These are phyloP conservation scores for Euplexia lucipara DNA, from an alignment of 2,888 invertebrate genomes.

Conservation along the genomic window DNA sequence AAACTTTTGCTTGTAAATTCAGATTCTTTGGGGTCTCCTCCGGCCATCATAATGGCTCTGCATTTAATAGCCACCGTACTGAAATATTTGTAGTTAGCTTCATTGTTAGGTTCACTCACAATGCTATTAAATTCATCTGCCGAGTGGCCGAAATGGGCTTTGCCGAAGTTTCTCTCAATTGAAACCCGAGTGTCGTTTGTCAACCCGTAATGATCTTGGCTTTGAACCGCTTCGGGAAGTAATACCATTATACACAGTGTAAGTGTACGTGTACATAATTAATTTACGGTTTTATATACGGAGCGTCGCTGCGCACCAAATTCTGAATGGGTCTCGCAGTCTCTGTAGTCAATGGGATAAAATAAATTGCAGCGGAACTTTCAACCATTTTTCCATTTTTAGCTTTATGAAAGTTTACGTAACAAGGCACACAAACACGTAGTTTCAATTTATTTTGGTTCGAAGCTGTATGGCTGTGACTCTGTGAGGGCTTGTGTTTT, in stretches of 20 bases:
- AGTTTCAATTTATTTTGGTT: constrained; percentile 28
- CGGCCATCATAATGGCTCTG: constrained; percentile 45
- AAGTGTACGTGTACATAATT: constrained; percentile 55
- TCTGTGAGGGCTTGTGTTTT: background rate
- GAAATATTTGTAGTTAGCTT: constrained; percentile 59
- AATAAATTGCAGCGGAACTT: constrained; percentile 39
- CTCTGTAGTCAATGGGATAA: constrained; percentile 42
- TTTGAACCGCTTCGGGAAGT: constrained; percentile 65
- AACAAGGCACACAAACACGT: constrained; percentile 18
- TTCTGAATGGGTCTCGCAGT: constrained; percentile 48
- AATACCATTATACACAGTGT: constrained; percentile 53
- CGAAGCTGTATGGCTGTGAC: background rate
- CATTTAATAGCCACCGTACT: constrained; percentile 45
- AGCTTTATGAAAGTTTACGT: constrained; percentile 30
- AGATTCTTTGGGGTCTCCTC: constrained; percentile 28
- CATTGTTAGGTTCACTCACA: constrained; percentile 70
- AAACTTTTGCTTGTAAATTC: constrained; percentile 51
- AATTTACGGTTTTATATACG: constrained; percentile 63
- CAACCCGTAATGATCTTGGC: constrained; percentile 69
- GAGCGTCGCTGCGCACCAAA: constrained; percentile 30
- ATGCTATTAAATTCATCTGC: constrained; percentile 73
- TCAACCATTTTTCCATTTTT: constrained; percentile 31
- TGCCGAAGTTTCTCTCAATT: constrained; percentile 72
- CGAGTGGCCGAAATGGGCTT: constrained; percentile 68
- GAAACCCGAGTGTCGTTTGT: constrained; percentile 72